phyloP scores from a whole-genome alignment of 2,888 invertebrate species.

The Trimorus sp. region DNA sequence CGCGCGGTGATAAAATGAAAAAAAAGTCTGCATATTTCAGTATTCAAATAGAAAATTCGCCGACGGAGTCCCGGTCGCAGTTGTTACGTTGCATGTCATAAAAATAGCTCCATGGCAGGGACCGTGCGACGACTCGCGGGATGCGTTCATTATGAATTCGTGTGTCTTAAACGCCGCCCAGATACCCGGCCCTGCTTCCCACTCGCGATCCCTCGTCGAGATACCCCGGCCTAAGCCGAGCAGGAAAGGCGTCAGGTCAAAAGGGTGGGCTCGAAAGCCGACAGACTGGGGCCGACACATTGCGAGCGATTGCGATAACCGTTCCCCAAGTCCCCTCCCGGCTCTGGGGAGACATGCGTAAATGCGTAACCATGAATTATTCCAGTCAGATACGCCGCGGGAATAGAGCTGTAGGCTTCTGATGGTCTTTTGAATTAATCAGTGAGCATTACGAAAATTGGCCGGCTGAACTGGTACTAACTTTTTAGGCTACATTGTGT shows the following conservation, averaged over 20 bases:
- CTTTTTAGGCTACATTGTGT: too few species aligned
- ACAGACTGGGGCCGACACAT: conserved; percentile 44
- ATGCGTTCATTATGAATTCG: conserved; percentile 56
- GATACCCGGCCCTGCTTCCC: conserved; percentile 49
- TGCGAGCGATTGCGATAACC: conserved; percentile 40
- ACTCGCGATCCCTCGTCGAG: conserved; percentile 51
- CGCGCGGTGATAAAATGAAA: too few species aligned
- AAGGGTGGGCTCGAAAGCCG: conserved; percentile 51
- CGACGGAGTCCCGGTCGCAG: too few species aligned
- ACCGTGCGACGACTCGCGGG: conserved; percentile 24
- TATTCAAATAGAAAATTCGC: too few species aligned
- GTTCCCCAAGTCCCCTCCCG: conserved; percentile 27
- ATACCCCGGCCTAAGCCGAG: conserved; percentile 40
- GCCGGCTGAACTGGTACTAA: too few species aligned
- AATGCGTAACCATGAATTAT: conserved; percentile 66
- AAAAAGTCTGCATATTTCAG: too few species aligned
- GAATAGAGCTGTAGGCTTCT: too few species aligned
- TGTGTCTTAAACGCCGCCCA: conserved; percentile 59
- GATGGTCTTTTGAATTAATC: too few species aligned
- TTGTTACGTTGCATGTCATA: too few species aligned
- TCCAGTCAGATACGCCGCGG: not conserved
- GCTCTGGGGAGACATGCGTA: conserved; percentile 45
- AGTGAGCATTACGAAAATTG: too few species aligned
- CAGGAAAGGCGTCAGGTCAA: conserved; percentile 50
- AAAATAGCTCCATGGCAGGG: conserved; percentile 33